phyloP scores from a whole-genome alignment of 2,113 vertebrate genomes.

The Aphyosemion australe region DNA sequence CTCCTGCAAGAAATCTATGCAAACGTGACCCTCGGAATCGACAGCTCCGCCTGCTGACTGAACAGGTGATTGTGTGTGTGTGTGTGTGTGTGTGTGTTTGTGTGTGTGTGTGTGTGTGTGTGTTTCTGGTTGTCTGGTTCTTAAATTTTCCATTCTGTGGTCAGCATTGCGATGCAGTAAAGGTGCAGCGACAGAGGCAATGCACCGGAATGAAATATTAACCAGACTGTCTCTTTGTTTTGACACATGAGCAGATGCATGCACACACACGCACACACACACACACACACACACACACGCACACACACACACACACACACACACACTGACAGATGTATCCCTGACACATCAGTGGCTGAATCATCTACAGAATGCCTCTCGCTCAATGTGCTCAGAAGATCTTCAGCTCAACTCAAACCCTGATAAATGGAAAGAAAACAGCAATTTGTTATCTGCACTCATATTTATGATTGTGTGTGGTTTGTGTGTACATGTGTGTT shows the following conservation, averaged over 20 bases:
- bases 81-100: constrained; percentile 29
- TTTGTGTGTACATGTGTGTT: too few relatives aligned
- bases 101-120: constrained; percentile 27
- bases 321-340: constrained; percentile 43
- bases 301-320: not conserved
- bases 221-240: constrained; percentile 59
- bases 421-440: constrained; percentile 38
- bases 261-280: not conserved
- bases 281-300: not conserved
- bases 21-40: constrained; percentile 91
- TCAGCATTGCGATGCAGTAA: constrained; percentile 47
- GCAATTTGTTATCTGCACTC: not conserved
- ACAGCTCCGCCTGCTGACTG: constrained; percentile 88
- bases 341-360: constrained; percentile 48
- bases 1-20: constrained; percentile 90
- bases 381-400: constrained; percentile 43
- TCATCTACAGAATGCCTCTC: constrained; percentile 45
- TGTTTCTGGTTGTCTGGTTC: constrained; percentile 18
- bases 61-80: constrained; percentile 81
- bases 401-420: constrained; percentile 41
- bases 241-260: constrained; percentile 51
- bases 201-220: constrained; percentile 63
- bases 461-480: not conserved
- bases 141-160: constrained; percentile 35
- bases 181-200: constrained; percentile 16